A percentile compares a stretch with the other conserved stretches of the same genome.
Conservation (phyloP, 1,140 invertebrate genomes). For the Eupeodes corollae region DNA sequence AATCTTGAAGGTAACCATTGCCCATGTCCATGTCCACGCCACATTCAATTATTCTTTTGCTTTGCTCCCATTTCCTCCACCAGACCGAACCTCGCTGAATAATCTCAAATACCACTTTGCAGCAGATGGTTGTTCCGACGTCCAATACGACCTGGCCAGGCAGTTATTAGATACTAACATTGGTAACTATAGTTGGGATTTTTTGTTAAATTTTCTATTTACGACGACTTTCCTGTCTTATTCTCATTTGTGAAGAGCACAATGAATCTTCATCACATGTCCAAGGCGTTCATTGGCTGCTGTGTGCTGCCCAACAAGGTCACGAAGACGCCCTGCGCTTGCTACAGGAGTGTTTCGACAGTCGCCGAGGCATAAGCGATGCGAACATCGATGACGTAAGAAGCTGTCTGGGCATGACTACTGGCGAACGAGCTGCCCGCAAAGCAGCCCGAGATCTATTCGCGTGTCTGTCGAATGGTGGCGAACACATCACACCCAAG, state of each 20-base stretch:
- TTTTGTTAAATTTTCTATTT: not conserved
- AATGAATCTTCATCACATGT: conserved; percentile 40
- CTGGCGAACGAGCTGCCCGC: conserved; percentile 72
- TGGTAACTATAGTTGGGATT: conserved; percentile 35
- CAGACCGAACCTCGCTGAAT: conserved; percentile 44
- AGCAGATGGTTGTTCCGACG: conserved; percentile 55
- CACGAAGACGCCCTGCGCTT: conserved; percentile 73
- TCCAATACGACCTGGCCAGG: conserved; percentile 53
- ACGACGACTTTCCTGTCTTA: not conserved
- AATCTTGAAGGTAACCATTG: conserved; percentile 26
- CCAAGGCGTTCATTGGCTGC: conserved; percentile 75
- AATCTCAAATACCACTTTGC: conserved; percentile 49
- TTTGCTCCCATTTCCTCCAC: not conserved
- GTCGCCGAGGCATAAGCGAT: conserved; percentile 65
- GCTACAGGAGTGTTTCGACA: conserved; percentile 63
- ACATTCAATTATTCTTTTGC: not conserved
- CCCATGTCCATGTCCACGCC: not conserved
- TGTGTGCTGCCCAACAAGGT: conserved; percentile 79
- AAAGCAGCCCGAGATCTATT: conserved; percentile 76
- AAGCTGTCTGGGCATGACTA: conserved; percentile 67
- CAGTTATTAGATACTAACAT: conserved; percentile 46
- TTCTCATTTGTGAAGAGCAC: conserved; percentile 4
- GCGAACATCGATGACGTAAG: conserved; percentile 74
- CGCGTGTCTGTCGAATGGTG: conserved; percentile 68
- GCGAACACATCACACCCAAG: conserved; percentile 72